phyloP scores from a whole-genome alignment of 2,888 invertebrate genomes.

The Graphium colonna region DNA sequence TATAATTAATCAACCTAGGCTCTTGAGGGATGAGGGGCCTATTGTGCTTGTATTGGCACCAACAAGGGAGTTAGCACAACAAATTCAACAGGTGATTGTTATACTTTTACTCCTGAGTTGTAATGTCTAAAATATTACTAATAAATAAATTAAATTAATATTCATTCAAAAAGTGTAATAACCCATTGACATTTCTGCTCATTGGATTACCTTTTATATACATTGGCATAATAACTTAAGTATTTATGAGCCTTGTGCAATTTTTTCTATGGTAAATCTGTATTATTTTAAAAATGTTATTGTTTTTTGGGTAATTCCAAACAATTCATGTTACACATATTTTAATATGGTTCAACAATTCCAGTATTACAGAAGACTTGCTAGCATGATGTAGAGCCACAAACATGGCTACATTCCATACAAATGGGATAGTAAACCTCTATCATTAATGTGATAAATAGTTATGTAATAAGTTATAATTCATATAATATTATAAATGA shows the following conservation, averaged over 20 bases:
- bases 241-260: slow-evolving; percentile 20
- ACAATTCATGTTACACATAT: too few species aligned
- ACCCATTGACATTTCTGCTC: not conserved
- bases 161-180: too few species aligned
- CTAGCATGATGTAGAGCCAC: too few species aligned
- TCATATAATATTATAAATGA: too few species aligned
- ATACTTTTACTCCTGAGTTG: not conserved
- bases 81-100: slow-evolving; percentile 87
- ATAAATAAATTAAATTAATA: too few species aligned
- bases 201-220: slow-evolving; percentile 6
- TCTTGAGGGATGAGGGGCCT: slow-evolving; percentile 94
- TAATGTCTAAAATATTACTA: not conserved
- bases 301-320: too few species aligned
- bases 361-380: too few species aligned
- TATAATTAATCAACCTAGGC: slow-evolving; percentile 92
- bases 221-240: slow-evolving; percentile 8
- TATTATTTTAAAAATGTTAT: too few species aligned
- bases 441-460: too few species aligned
- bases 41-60: slow-evolving; percentile 94
- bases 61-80: slow-evolving; percentile 93
- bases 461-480: too few species aligned
- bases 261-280: not conserved
- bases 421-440: too few species aligned
- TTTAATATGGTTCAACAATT: too few species aligned
- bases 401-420: not conserved